Conservation (phyloP, 2,888 invertebrate species). For the Dryococelus australis region DNA sequence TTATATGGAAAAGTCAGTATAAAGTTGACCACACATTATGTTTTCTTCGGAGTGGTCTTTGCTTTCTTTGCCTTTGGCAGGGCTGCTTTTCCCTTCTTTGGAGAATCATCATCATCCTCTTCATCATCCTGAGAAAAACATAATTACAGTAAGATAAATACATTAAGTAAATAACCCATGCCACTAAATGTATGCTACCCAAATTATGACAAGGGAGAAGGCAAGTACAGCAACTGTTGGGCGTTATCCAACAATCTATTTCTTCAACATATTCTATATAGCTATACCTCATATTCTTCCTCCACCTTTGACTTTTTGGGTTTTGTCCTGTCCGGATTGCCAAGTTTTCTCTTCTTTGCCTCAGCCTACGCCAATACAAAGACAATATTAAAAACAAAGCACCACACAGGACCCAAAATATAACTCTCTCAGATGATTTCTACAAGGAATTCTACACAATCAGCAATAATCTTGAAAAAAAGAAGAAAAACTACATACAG, state of each 20-base stretch:
- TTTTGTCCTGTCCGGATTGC: constrained; percentile 50
- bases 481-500: background rate
- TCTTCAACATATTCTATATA: background rate
- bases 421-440: background rate
- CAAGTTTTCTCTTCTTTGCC: constrained; percentile 52
- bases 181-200: too few species aligned
- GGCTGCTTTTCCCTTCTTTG: constrained; percentile 24
- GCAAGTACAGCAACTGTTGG: background rate
- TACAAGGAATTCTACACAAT: background rate
- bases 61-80: constrained; percentile 29
- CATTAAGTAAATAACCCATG: too few species aligned
- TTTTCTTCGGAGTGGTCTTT: constrained; percentile 32
- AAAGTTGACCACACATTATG: constrained; percentile 27
- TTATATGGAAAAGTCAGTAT: background rate
- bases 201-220: background rate
- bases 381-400: constrained; percentile 17
- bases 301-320: constrained; percentile 49
- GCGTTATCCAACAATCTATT: background rate
- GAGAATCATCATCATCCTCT: constrained; percentile 33
- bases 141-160: too few species aligned
- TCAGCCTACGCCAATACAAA: constrained; percentile 47
- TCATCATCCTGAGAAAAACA: background rate
- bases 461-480: background rate
- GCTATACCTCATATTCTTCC: constrained; percentile 21
- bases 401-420: constrained; percentile 1